Base-by-base conservation (phyloP, 2,888 invertebrate genomes). In the Troglohyphantes excavatus region DNA sequence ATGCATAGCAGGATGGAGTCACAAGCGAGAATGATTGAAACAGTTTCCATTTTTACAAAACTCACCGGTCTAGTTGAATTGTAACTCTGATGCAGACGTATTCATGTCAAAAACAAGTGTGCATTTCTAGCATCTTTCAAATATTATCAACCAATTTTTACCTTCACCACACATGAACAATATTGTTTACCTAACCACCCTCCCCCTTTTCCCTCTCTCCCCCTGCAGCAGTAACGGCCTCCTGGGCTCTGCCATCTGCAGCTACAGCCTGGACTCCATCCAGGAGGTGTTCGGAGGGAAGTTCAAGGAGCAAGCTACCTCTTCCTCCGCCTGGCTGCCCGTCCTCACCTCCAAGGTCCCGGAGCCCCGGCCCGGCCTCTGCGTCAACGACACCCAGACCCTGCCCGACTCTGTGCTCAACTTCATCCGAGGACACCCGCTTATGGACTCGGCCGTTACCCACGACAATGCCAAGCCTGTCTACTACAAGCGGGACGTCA, bases 181-280 rank as follows among this genome's bases (percentile, higher is more conserved):
- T 61, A 61, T 2, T 0, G 17, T 19, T 61, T 61, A 9, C 33
- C 33, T 33, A 33, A 33, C 33, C 9, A 33, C 33, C 33, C 33
- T 33, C 9, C 33, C 9, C 9, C 33, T 33, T 33, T 33, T 33
- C 33, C 33, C 3, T 39, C 9, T 39, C 33, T 21, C 33, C 23
- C 43, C 46, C 19, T 43, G 1, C 85, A 91, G 11, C 89, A 93
- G 93, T 91, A 98, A 98, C 92, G 98, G 98, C 0, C 95, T 99
- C 92, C 97, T 97, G 96, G 98, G 99, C 2, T 99, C 98, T n/a
- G 99, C 99, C 53, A 97, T 99, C 93, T 99, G 99, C 94, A 97
- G 98, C 76, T 99, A 98, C 94, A 97, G 96, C 91, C 95, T 98
- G 91, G 95, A 96, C 82, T 97, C 97, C 92, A 97, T 99, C 92